A percentile compares a stretch with the other conserved stretches of the same genome.
Conservation (phyloP, 2,797 vertebrate species). For the Sphaeramia orbicularis region DNA sequence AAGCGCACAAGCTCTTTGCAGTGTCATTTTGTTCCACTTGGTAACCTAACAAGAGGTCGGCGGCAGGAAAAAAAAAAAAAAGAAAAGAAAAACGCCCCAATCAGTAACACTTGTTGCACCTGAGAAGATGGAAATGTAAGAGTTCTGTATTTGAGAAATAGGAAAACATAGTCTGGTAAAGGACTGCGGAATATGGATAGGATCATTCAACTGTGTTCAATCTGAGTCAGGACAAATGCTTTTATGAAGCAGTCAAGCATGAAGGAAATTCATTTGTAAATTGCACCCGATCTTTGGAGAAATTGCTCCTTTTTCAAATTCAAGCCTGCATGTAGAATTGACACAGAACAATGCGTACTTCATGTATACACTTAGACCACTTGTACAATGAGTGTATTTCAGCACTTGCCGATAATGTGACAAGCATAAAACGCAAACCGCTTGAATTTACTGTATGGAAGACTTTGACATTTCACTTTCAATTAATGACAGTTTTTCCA, state of each 20-base stretch:
- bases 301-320: conserved; percentile 65
- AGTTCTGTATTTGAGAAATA: conserved; percentile 77
- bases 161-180: conserved; percentile 79
- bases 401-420: conserved; percentile 12
- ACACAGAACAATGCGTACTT: conserved; percentile 52
- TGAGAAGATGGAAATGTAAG: conserved; percentile 83
- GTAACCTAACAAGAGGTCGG: conserved; percentile 81
- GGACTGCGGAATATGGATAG: conserved; percentile 84
- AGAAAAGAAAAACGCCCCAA: conserved; percentile 61
- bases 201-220: conserved; percentile 85
- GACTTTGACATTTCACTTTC: conserved; percentile 8
- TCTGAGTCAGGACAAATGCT: conserved; percentile 85
- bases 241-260: conserved; percentile 75
- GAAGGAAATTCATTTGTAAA: conserved; percentile 85
- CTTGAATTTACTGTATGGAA: not conserved
- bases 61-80: conserved; percentile 57
- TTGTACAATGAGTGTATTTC: conserved; percentile 3
- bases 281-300: conserved; percentile 74
- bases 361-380: conserved; percentile 21
- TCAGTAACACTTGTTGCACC: conserved; percentile 85
- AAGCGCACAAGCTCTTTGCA: conserved; percentile 60
- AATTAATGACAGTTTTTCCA: too few species aligned
- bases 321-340: conserved; percentile 50
- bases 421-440: conserved; percentile 9
- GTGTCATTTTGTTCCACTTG: conserved; percentile 77